These are phyloP conservation scores for Onychostoma macrolepis DNA, from an alignment of 2,113 vertebrate species.

Conservation along the genomic window DNA sequence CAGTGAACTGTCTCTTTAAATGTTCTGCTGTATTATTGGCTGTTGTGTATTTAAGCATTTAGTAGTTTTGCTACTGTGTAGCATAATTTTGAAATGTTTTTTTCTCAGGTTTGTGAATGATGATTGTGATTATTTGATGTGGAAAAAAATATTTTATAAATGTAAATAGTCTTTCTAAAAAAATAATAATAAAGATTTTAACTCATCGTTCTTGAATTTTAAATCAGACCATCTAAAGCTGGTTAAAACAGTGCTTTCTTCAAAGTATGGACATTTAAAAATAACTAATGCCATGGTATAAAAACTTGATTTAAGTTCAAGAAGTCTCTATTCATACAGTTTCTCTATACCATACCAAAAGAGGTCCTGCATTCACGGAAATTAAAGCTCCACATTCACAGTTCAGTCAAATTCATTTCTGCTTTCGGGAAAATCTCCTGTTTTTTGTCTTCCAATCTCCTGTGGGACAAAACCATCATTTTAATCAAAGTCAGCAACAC, in stretches of 20 bases:
- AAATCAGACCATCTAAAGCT: neutral
- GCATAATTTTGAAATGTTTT: conserved; percentile 77
- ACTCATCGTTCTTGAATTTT: conserved; percentile 17
- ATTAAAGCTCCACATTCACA: conserved; percentile 33
- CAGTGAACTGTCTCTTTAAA: neutral
- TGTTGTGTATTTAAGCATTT: conserved; percentile 54
- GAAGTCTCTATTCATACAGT: neutral
- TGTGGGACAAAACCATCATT: conserved; percentile 36
- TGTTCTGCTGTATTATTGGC: conserved; percentile 20
- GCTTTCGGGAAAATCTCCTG: neutral
- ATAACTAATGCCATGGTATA: neutral
- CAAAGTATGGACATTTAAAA: neutral
- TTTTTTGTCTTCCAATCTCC: neutral
- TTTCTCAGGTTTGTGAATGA: conserved; percentile 72
- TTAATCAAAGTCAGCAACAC: conserved; percentile 19
- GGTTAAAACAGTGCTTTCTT: neutral
- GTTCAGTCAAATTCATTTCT: conserved; percentile 44
- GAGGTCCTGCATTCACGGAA: neutral
- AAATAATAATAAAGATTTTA: conserved; percentile 76
- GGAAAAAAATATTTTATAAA: conserved; percentile 87
- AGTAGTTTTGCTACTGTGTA: conserved; percentile 89
- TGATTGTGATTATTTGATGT: conserved; percentile 79
- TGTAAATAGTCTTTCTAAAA: conserved; percentile 96
- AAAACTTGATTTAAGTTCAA: neutral
- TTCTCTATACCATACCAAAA: conserved; percentile 15